Conservation (phyloP, 2,888 invertebrate species). For the Troides oblongomaculatus region DNA sequence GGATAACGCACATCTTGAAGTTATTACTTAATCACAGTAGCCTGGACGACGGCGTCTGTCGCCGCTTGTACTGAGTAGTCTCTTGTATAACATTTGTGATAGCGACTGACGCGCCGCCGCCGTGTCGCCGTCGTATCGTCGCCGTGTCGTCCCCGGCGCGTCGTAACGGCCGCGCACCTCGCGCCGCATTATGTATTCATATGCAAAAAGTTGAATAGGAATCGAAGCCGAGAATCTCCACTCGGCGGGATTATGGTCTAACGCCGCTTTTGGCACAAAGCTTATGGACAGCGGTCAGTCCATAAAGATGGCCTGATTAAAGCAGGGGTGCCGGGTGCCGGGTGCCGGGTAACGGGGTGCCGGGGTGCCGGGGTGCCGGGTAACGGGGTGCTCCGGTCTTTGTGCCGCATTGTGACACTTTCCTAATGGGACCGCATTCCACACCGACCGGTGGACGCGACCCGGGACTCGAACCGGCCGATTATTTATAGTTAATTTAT, state of each 20-base stretch:
- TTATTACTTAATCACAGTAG: not conserved
- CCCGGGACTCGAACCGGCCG: slow-evolving; percentile 40
- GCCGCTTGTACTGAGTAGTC: no score
- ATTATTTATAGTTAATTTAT: slow-evolving; percentile 77
- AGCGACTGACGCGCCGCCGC: no score
- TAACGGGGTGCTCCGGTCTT: slow-evolving; percentile 44
- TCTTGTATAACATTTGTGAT: no score
- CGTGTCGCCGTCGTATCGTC: no score
- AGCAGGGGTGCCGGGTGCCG: slow-evolving; percentile 56
- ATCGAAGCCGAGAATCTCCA: slow-evolving; percentile 48
- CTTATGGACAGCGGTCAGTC: slow-evolving; percentile 68
- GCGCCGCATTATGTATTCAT: slow-evolving; percentile 50
- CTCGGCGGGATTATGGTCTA: slow-evolving; percentile 74
- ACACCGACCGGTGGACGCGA: slow-evolving; percentile 58
- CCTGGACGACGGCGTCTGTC: no score
- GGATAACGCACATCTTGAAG: no score
- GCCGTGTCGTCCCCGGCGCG: no score
- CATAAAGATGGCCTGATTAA: slow-evolving; percentile 74
- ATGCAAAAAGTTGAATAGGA: slow-evolving; percentile 57
- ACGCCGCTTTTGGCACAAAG: slow-evolving; percentile 61
- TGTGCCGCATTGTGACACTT: slow-evolving; percentile 68
- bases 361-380: slow-evolving; percentile 36
- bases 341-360: slow-evolving; percentile 19
- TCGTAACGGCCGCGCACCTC: slow-evolving; percentile 15
- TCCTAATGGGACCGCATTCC: slow-evolving; percentile 77